phyloP scores from a whole-genome alignment of 1,140 invertebrate genomes.

The Colletes latitarsis region DNA sequence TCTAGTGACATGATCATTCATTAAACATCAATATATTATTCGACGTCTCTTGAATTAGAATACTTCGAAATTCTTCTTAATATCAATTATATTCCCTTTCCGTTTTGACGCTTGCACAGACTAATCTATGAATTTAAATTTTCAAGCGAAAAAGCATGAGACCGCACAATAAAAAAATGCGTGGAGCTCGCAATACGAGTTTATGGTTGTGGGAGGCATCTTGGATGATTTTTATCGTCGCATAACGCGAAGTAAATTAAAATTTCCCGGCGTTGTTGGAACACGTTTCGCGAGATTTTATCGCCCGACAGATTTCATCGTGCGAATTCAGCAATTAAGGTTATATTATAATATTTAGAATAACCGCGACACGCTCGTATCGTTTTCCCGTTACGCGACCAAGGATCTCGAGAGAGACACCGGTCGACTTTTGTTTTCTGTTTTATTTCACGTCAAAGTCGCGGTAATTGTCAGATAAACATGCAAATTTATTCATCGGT shows the following conservation, averaged over 20 bases:
- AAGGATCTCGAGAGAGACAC: slow-evolving; percentile 1
- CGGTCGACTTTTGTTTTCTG: slow-evolving; percentile 18
- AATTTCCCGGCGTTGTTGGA: neutral
- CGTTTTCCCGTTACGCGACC: neutral
- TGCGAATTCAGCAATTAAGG: neutral
- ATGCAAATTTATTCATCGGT: slow-evolving; percentile 57
- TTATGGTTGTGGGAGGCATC: no score
- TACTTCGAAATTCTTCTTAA: no score
- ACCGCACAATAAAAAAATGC: no score
- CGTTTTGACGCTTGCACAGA: no score
- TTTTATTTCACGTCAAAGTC: slow-evolving; percentile 46
- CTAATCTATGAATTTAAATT: no score
- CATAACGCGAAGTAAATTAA: neutral
- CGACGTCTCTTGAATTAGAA: no score
- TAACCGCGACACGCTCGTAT: neutral
- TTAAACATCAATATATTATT: no score
- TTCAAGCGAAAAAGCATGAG: no score
- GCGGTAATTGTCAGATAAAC: slow-evolving; percentile 55
- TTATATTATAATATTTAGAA: slow-evolving; percentile 12
- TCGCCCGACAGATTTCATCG: neutral
- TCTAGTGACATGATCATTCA: no score
- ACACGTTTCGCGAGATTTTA: neutral
- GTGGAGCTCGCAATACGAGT: no score
- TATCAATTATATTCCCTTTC: no score
- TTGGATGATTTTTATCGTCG: no score